Evolutionary conservation across 2,888 invertebrate genomes (phyloP).

Genomic region (Imbricaverruca yamaguchii): DNA sequence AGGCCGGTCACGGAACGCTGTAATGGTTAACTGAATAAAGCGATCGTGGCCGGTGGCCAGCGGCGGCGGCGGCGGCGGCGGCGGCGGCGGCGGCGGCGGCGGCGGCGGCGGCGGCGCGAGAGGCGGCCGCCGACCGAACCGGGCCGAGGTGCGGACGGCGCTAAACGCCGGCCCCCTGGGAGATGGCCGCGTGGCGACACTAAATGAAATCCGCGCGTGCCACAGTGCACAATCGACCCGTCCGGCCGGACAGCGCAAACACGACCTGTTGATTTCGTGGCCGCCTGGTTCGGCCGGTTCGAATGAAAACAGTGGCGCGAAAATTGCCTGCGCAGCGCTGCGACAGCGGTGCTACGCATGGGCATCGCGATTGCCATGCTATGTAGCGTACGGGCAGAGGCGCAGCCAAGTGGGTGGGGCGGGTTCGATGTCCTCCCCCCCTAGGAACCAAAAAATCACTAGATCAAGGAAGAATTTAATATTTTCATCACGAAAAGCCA

Average conservation of each 20-base stretch:
- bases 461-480: too few relatives aligned
- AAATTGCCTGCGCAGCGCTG: too few relatives aligned
- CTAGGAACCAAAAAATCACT: too few relatives aligned
- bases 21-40: constrained; percentile 22
- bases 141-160: background rate
- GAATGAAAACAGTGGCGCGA: background rate
- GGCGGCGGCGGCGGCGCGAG: background rate
- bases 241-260: background rate
- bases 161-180: background rate
- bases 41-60: background rate
- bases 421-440: too few relatives aligned
- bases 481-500: too few relatives aligned
- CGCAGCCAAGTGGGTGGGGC: too few relatives aligned
- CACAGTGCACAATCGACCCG: background rate
- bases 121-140: background rate
- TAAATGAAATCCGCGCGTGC: background rate
- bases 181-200: background rate
- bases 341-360: too few relatives aligned
- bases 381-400: too few relatives aligned
- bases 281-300: background rate
- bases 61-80: background rate
- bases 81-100: background rate
- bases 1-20: background rate
- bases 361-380: too few relatives aligned
- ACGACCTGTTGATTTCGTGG: background rate